Evolutionary conservation across 2,888 invertebrate genomes (phyloP).

Genomic region (Tachystola acroxantha): DNA sequence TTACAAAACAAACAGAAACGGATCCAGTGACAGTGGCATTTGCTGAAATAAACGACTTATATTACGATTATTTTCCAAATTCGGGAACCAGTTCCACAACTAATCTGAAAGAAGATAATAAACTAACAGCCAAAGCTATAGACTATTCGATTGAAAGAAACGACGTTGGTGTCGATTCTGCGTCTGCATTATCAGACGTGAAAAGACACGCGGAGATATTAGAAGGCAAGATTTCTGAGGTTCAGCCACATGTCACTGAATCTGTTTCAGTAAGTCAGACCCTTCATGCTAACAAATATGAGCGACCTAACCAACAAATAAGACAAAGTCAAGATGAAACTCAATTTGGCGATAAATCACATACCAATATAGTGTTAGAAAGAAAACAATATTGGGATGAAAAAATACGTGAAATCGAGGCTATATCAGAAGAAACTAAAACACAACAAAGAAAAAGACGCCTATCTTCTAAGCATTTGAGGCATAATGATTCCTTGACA

Average conservation of each 20-base stretch:
- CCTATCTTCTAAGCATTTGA: constrained; percentile 45
- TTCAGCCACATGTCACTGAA: constrained; percentile 75
- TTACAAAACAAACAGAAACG: constrained; percentile 32
- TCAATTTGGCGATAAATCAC: constrained; percentile 43
- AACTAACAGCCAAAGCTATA: constrained; percentile 16
- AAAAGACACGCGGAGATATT: constrained; percentile 56
- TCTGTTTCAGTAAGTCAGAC: constrained; percentile 71
- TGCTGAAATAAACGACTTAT: constrained; percentile 65
- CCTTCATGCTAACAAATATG: constrained; percentile 43
- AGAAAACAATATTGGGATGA: constrained; percentile 74
- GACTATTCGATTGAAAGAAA: constrained; percentile 33
- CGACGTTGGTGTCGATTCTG: constrained; percentile 63
- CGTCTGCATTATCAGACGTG: constrained; percentile 73
- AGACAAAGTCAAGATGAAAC: constrained; percentile 29
- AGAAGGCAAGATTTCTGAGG: constrained; percentile 74
- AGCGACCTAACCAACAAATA: constrained; percentile 16
- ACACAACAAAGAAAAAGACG: constrained; percentile 47
- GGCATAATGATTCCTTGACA: constrained; percentile 60
- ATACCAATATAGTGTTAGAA: constrained; percentile 61
- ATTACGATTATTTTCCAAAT: constrained; percentile 52
- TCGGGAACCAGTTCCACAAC: constrained; percentile 41
- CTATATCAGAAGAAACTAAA: constrained; percentile 50
- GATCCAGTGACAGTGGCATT: constrained; percentile 64
- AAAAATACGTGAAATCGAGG: constrained; percentile 63
- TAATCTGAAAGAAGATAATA: constrained; percentile 18